These are phyloP conservation scores for Pemphigus obesinymphae DNA, from an alignment of 1,140 invertebrate genomes.

Conservation along the genomic window DNA sequence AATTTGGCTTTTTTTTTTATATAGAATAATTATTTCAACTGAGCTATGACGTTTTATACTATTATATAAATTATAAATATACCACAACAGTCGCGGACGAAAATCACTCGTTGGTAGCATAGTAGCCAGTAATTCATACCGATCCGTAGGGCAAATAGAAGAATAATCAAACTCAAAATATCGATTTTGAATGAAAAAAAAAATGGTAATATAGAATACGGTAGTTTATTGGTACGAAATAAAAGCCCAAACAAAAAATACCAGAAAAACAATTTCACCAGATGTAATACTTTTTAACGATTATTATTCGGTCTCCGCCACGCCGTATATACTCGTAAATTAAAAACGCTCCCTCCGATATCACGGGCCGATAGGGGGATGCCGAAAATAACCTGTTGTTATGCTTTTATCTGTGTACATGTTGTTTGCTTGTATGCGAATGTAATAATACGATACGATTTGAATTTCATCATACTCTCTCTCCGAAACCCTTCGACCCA, in stretches of 20 bases:
- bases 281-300: background rate
- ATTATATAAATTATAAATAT: no score
- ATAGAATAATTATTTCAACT: no score
- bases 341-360: background rate
- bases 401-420: background rate
- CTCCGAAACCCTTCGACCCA: background rate
- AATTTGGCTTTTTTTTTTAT: background rate
- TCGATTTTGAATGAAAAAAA: background rate
- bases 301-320: background rate
- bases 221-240: background rate
- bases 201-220: background rate
- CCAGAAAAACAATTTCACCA: background rate
- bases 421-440: no score
- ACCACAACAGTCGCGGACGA: background rate
- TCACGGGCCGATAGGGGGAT: no score
- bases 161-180: background rate
- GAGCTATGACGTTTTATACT: no score
- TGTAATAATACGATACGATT: constrained; percentile 12
- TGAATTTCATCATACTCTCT: constrained; percentile 31
- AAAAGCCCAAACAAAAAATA: background rate
- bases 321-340: background rate
- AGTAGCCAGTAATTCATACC: background rate
- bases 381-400: constrained; percentile 26
- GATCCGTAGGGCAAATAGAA: background rate
- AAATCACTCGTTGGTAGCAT: background rate